Evolutionary conservation across 1,140 invertebrate species (phyloP).

Genomic region (Hyles vespertilio): DNA sequence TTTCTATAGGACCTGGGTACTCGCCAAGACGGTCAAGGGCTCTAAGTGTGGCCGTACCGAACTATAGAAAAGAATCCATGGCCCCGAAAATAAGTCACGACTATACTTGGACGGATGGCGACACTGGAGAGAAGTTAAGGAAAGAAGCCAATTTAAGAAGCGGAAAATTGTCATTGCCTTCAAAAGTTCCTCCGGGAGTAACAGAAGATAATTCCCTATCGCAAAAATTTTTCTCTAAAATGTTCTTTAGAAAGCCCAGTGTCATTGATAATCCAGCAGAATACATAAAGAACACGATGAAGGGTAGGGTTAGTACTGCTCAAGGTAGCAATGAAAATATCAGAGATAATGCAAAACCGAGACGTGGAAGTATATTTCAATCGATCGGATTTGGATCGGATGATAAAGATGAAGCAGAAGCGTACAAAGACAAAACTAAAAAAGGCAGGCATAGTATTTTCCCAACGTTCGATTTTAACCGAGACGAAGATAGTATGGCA

Average conservation of each 20-base stretch:
- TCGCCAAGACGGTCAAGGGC: constrained; percentile 74
- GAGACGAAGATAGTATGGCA: constrained; percentile 25
- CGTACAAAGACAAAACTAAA: constrained; percentile 43
- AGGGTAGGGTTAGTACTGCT: constrained; percentile 39
- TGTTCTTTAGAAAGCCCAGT: constrained; percentile 51
- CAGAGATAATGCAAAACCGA: constrained; percentile 34
- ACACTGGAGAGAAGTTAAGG: constrained; percentile 76
- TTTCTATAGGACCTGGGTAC: constrained; percentile 75
- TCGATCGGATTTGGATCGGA: constrained; percentile 41
- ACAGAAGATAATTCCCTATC: constrained; percentile 30
- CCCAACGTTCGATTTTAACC: constrained; percentile 34
- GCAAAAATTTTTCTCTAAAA: constrained; percentile 48
- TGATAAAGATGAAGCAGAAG: constrained; percentile 37
- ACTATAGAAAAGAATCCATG: constrained; percentile 61
- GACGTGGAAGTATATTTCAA: constrained; percentile 53
- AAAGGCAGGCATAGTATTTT: constrained; percentile 38
- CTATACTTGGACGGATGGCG: constrained; percentile 82
- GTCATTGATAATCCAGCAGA: constrained; percentile 52
- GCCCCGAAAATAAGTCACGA: constrained; percentile 66
- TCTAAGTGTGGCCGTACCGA: constrained; percentile 69
- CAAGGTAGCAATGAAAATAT: constrained; percentile 37
- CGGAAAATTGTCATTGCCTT: constrained; percentile 60
- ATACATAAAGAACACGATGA: constrained; percentile 58
- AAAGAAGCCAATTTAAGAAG: constrained; percentile 70
- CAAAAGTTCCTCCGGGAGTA: constrained; percentile 19